Evolutionary conservation across 2,113 vertebrate species (phyloP).

Genomic region (Macroglossus sobrinus): DNA sequence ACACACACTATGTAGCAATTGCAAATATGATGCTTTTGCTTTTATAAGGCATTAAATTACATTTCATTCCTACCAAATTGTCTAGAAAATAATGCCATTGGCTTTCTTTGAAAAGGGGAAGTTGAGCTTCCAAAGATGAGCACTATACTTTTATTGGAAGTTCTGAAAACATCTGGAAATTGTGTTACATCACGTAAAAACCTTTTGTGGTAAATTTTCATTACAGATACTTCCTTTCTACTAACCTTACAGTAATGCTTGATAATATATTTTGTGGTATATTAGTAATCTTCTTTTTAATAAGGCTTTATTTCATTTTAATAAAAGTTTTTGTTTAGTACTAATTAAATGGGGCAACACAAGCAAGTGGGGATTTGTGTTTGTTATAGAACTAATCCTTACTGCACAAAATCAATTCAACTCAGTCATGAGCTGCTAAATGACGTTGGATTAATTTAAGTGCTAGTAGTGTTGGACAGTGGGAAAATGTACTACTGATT

Average conservation of each 20-base stretch:
- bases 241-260: background rate
- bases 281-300: background rate
- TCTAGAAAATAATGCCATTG: background rate
- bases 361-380: background rate
- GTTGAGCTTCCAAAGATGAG: background rate
- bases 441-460: background rate
- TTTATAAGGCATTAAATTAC: background rate
- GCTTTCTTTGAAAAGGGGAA: background rate
- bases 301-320: background rate
- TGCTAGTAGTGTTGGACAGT: background rate
- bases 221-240: background rate
- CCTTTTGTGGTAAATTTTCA: background rate
- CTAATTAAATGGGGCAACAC: background rate
- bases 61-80: background rate
- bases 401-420: background rate
- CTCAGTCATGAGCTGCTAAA: background rate
- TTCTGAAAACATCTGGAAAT: background rate
- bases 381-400: background rate
- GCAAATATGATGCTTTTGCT: background rate
- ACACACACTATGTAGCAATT: background rate
- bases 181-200: background rate
- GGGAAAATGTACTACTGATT: background rate
- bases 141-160: background rate
- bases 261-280: background rate
- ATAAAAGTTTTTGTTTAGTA: background rate